Conservation (phyloP, 35 echinoderm and acorn worm species). For the Stichopus chloronotus region DNA sequence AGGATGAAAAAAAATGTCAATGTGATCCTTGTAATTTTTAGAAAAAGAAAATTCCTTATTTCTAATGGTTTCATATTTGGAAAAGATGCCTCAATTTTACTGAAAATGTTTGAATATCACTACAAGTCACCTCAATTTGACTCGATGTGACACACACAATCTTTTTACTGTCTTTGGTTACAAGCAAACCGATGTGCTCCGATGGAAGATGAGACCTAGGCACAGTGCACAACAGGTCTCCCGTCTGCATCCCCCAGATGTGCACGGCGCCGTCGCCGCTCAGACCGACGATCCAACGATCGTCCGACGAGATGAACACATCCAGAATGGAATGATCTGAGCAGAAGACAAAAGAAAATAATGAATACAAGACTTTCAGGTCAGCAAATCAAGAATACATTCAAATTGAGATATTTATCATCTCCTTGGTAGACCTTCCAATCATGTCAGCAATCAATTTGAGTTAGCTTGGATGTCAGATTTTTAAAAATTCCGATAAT, state of each 20-base stretch:
- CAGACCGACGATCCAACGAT: slow-evolving; percentile 65
- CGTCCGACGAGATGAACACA: slow-evolving; percentile 62
- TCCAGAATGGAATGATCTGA: slow-evolving; percentile 47
- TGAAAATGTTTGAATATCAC: background rate
- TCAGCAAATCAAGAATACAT: no score
- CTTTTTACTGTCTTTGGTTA: slow-evolving; percentile 38
- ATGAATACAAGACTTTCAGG: background rate
- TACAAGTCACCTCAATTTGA: slow-evolving; percentile 13
- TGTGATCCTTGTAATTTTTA: background rate
- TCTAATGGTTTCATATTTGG: background rate
- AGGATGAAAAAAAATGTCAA: no score
- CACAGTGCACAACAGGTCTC: slow-evolving; percentile 61
- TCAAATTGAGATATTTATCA: no score
- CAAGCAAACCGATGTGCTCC: slow-evolving; percentile 9
- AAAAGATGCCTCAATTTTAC: no score
- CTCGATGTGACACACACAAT: slow-evolving; percentile 18
- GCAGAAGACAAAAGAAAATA: background rate
- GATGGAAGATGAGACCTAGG: background rate
- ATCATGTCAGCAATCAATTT: no score
- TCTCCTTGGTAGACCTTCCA: no score
- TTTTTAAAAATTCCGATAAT: no score
- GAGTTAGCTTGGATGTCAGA: no score
- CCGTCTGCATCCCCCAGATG: slow-evolving; percentile 76
- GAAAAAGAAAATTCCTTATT: background rate
- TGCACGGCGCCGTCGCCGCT: slow-evolving; percentile 48